Evolutionary conservation across 2,888 invertebrate species (phyloP).

Genomic region (Apocheima hispidaria): DNA sequence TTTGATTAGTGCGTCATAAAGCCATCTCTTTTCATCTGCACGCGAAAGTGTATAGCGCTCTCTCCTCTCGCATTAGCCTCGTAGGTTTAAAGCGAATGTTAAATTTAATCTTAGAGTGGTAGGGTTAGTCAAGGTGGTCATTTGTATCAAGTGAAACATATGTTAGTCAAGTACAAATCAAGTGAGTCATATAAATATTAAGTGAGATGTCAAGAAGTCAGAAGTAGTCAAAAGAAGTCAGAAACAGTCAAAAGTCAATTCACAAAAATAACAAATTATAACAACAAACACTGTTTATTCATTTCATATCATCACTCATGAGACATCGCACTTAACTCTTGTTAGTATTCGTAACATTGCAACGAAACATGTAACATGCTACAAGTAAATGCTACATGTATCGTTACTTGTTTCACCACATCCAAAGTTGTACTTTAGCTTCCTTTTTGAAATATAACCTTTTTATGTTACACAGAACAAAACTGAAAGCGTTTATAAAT

Average conservation of each 20-base stretch:
- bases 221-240: conserved; percentile 45
- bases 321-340: conserved; percentile 82
- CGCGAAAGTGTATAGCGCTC: too few relatives aligned
- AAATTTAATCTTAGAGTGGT: not conserved
- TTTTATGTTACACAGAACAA: conserved; percentile 53
- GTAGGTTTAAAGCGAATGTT: not conserved
- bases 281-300: conserved; percentile 70
- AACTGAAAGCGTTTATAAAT: conserved; percentile 63
- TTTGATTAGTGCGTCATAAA: too few relatives aligned
- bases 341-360: conserved; percentile 55
- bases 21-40: too few relatives aligned
- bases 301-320: conserved; percentile 59
- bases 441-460: conserved; percentile 61
- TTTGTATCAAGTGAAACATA: conserved; percentile 37
- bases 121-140: conserved; percentile 50
- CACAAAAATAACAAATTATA: conserved; percentile 59
- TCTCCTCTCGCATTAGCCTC: too few relatives aligned
- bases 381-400: conserved; percentile 37
- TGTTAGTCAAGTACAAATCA: conserved; percentile 51
- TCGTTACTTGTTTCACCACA: conserved; percentile 45
- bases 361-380: conserved; percentile 35
- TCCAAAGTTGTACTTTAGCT: conserved; percentile 51
- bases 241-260: conserved; percentile 44
- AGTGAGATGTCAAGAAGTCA: conserved; percentile 79
- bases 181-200: conserved; percentile 56